Evolutionary conservation across 2,797 vertebrate species (phyloP).

Genomic region (Gadopsis marmoratus): DNA sequence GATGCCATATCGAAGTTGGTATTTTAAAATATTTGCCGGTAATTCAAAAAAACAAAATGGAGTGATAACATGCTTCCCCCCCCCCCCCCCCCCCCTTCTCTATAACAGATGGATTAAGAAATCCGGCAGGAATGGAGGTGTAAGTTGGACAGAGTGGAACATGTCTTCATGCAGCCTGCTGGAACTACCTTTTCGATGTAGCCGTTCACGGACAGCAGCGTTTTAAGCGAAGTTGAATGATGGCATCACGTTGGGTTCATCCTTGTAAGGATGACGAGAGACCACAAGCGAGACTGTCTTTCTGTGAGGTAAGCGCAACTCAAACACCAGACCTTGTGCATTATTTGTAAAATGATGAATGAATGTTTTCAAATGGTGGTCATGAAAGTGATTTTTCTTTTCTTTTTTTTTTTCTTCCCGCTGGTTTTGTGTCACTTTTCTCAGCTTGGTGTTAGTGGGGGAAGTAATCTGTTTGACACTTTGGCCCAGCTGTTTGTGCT

Average conservation of each 20-base stretch:
- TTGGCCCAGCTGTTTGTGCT: constrained; percentile 68
- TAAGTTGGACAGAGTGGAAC: constrained; percentile 47
- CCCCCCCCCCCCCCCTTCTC: neutral
- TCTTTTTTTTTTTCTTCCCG: too few species aligned
- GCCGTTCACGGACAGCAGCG: constrained; percentile 79
- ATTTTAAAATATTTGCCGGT: neutral
- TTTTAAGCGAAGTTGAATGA: constrained; percentile 90
- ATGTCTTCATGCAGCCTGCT: constrained; percentile 40
- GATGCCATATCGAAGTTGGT: neutral
- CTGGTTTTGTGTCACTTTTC: constrained; percentile 29
- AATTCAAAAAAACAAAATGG: neutral
- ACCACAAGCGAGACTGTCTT: constrained; percentile 75
- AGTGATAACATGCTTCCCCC: neutral
- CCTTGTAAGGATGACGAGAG: constrained; percentile 83
- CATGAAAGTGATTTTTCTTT: constrained; percentile 22
- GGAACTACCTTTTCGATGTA: constrained; percentile 83
- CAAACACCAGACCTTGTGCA: neutral
- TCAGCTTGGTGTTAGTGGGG: constrained; percentile 52
- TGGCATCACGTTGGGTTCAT: constrained; percentile 92
- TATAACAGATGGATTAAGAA: constrained; percentile 61
- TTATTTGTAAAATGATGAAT: neutral
- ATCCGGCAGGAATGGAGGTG: constrained; percentile 46
- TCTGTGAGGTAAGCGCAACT: constrained; percentile 81
- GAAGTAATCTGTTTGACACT: constrained; percentile 62
- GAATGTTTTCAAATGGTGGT: constrained; percentile 2